Percentiles rank a stretch among this genome's conserved stretches.
Evolutionary conservation across 23 tunicate species (phyloP).

Genomic region (Ascidia mentula): DNA sequence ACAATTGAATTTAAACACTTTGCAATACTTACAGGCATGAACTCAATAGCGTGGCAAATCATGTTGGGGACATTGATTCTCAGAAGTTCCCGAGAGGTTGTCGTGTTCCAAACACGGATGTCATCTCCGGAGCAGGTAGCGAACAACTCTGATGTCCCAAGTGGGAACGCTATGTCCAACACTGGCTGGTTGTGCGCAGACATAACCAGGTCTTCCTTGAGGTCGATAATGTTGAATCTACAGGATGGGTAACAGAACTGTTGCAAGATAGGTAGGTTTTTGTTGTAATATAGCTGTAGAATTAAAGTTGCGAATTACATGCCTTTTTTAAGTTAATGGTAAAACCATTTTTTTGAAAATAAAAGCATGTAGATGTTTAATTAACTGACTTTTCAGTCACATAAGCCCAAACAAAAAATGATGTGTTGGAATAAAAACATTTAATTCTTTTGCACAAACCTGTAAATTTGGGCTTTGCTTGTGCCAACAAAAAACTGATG

Average conservation of each 20-base stretch:
- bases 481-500: slow-evolving; percentile 97
- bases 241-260: no score
- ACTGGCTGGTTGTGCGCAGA: slow-evolving; percentile 85
- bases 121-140: slow-evolving; percentile 88
- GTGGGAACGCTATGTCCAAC: slow-evolving; percentile 84
- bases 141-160: slow-evolving; percentile 53
- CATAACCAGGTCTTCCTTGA: slow-evolving; percentile 58
- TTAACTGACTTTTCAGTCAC: no score
- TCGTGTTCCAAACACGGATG: slow-evolving; percentile 91
- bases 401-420: no score
- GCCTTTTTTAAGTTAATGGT: no score
- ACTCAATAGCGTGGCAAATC: slow-evolving; percentile 82
- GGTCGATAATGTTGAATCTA: slow-evolving; percentile 86
- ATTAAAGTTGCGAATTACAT: no score
- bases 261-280: no score
- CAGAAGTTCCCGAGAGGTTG: slow-evolving; percentile 70
- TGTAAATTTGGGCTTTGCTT: slow-evolving; percentile 57
- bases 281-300: no score
- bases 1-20: no score
- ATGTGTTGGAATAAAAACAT: no score
- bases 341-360: background rate
- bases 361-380: no score
- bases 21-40: slow-evolving; percentile 69
- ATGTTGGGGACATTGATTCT: slow-evolving; percentile 93
- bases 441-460: no score